Base-by-base conservation (phyloP, 2,113 vertebrate genomes). In the Xiphophorus hellerii region DNA sequence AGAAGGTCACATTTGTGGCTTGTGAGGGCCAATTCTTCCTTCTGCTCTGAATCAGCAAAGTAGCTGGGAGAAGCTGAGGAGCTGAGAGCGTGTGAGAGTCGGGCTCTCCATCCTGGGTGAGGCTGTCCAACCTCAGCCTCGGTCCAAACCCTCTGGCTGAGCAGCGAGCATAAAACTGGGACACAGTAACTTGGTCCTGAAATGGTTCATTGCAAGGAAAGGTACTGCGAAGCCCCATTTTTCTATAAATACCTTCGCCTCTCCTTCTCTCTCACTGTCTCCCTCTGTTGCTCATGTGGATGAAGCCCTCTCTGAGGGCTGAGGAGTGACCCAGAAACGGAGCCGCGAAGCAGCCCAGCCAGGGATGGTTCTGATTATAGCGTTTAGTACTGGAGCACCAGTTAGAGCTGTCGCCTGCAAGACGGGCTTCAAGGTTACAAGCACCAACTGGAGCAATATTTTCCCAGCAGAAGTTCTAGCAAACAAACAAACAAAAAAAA, bases 161-260 rank as follows among this genome's bases (percentile, higher is more conserved):
- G 89, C 69, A 60, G 84, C 20, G 80, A 92, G 83, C 85, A 87
- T 69, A 82, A 92, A 95, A 93, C 92, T 95, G 93, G 95, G 94
- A 95, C 94, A 94, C 75, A 17, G 90, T 93, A 89, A 91, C 91
- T 92, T 87, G 91, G 87, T 93, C 87, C 83, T 92, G 86, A 92
- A 93, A 94, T 89, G 91, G 91, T 93, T 94, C 86, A 93, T 92
- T 93, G 90, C 89, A 27, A 91, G 91, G 93, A 94, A 95, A 94
- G 94, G 93, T 94, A 93, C 93, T 81, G 92, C 89, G 69, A 92
- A 95, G 94, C 93, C 95, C 94, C 92, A 94, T 94, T 95, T 95
- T 94, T 95, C 94, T 95, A 95, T 94, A 94, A 94, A 95, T 94
- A 95, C 93, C 86, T 90, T 87, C 76, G 75, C 77, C 86, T 85